Evolutionary conservation across 2,888 invertebrate species (phyloP), one percentile per base, ranked within the genome.

Genomic region (Odontocolon sp.): DNA sequence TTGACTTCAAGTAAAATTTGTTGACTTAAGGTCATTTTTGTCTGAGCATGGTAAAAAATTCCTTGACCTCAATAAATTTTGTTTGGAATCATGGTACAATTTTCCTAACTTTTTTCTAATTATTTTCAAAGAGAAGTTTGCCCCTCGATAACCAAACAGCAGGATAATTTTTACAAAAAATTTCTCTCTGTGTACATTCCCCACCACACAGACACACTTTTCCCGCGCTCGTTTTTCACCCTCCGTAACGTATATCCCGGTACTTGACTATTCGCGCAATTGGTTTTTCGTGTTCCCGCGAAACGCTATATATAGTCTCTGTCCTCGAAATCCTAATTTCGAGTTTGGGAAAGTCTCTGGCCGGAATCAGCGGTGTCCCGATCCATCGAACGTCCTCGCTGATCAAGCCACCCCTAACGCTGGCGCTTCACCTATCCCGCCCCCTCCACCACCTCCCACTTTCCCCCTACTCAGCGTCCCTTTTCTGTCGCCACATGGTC

Each of bases 291-390:
- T 85, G 86, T 86, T 82, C 77, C 26, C 28, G 5, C 18, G 40
- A 47, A 56, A 16, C 36, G 31, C 11, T 21, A 54, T n/a, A 57
- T 76, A 69, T 75, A 77, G 64, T 74, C 64, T 64, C 59, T 78
- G 81, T 82, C 80, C 84, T 85, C 84, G 80, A 83, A 85, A 85
- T 85, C 84, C 85, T 84, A 85, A 85, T 85, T 84, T 84, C 84
- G 74, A 80, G 79, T 85, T 86, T 82, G 40, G 40, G 26, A 36
- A 50, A 31, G 14, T 26, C 23, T 38, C 11, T 36, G 38, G 26
- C 26, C 16, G 1, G n/a, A 16, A 52, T 31, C 33, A 28, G n/a
- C 8, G 38, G 14, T 11, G 21, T n/a, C n/a, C n/a, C n/a, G n/a
- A n/a, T n/a, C 26, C 28, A 40, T 11, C 16, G 56, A 11, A 0